phyloP scores from a whole-genome alignment of 2,113 vertebrate species.

The Cichladusa arquata region DNA sequence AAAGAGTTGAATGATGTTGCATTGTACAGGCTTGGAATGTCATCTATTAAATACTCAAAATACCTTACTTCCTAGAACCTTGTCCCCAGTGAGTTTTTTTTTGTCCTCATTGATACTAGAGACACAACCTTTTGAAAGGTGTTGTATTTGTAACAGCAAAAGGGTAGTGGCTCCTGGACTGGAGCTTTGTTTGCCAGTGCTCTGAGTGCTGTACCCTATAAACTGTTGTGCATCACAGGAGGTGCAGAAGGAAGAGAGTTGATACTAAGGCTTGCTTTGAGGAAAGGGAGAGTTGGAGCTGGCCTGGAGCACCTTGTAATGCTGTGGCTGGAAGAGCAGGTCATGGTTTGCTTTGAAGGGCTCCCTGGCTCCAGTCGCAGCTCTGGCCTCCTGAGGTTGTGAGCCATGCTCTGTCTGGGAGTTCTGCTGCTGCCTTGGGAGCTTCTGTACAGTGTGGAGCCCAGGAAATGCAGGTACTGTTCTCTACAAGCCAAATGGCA shows the following conservation, averaged over 20 bases:
- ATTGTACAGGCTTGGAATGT: conserved; percentile 32
- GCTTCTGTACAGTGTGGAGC: fast-evolving
- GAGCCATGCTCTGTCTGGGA: not conserved
- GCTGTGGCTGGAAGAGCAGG: fast-evolving
- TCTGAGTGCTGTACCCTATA: fast-evolving
- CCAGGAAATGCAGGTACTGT: fast-evolving
- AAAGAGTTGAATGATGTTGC: not conserved
- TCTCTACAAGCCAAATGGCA: fast-evolving
- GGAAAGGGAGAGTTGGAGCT: not conserved
- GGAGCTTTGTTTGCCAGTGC: not conserved
- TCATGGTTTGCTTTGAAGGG: not conserved
- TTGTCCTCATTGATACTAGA: not conserved
- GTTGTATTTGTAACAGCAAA: not conserved
- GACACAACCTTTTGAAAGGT: not conserved
- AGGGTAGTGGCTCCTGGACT: not conserved
- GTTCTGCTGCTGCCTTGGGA: not conserved
- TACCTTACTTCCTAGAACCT: not conserved
- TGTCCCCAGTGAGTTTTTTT: not conserved
- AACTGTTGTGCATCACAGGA: fast-evolving
- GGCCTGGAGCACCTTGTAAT: not conserved
- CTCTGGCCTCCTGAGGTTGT: fast-evolving
- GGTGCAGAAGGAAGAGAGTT: not conserved
- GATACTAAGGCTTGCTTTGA: not conserved
- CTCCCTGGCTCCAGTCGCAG: fast-evolving
- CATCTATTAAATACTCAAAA: conserved; percentile 16